Conservation (phyloP, 2,113 vertebrate genomes). For the Podilymbus podiceps region DNA sequence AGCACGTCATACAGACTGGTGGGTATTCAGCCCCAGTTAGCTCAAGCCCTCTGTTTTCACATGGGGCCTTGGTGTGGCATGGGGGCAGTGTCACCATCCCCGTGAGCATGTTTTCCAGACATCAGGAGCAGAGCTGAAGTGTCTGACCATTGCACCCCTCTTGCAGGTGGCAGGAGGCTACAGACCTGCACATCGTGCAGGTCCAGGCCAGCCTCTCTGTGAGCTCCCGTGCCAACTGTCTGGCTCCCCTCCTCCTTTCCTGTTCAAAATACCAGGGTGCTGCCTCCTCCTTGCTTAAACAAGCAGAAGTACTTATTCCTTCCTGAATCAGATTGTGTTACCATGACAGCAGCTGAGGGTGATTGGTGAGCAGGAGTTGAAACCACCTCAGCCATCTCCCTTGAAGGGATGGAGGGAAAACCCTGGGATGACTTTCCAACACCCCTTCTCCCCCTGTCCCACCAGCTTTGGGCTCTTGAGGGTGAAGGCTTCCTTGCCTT, state of each 20-base stretch:
- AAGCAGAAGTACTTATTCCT: not conserved
- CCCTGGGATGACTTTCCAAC: not conserved
- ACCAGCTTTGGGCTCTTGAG: not conserved
- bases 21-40: not conserved
- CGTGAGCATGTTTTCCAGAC: rapidly evolving
- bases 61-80: rapidly evolving
- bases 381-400: not conserved
- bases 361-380: not conserved
- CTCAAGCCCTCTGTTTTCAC: not conserved
- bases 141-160: not conserved
- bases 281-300: not conserved
- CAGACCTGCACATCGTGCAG: not conserved
- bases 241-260: not conserved
- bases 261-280: not conserved
- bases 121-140: not conserved
- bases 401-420: not conserved
- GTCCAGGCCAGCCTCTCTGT: not conserved
- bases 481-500: not conserved
- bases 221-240: not conserved
- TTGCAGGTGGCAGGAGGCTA: not conserved
- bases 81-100: not conserved
- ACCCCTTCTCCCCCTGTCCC: not conserved
- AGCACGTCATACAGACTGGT: not conserved
- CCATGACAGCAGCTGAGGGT: conserved; percentile 8
- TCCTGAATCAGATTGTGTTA: not conserved